Percentiles rank a stretch among this genome's conserved stretches.
phyloP scores from a whole-genome alignment of 2,888 invertebrate genomes.

The Epiblema foenella region DNA sequence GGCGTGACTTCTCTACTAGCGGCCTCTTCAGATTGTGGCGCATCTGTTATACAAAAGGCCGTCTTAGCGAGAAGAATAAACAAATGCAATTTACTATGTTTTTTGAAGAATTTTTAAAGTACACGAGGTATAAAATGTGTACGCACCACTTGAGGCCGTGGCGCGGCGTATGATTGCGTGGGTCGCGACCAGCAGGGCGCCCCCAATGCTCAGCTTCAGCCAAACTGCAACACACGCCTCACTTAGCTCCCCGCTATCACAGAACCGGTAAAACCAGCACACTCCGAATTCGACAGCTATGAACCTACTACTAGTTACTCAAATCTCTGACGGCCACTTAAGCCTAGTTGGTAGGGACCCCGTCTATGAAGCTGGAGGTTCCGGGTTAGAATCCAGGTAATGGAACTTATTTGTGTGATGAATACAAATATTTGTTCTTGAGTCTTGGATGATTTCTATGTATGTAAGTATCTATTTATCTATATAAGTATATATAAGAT shows the following conservation, averaged over 20 bases:
- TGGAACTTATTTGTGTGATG: no score
- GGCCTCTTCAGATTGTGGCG: slow-evolving; percentile 61
- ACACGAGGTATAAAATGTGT: slow-evolving; percentile 52
- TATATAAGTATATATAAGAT: no score
- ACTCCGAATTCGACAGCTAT: background rate
- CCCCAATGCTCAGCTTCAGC: slow-evolving; percentile 93
- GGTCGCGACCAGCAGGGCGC: slow-evolving; percentile 93
- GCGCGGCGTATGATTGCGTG: slow-evolving; percentile 92
- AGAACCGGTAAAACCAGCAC: background rate
- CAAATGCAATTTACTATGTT: background rate
- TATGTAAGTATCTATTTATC: no score
- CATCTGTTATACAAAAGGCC: slow-evolving; percentile 60
- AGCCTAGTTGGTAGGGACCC: no score
- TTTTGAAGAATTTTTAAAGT: background rate
- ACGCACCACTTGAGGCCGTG: slow-evolving; percentile 88
- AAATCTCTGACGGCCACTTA: background rate
- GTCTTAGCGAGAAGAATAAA: slow-evolving; percentile 35
- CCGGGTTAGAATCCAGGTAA: no score
- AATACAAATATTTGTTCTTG: no score
- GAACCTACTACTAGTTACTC: background rate
- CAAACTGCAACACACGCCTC: slow-evolving; percentile 90
- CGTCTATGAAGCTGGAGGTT: no score
- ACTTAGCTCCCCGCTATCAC: slow-evolving; percentile 48
- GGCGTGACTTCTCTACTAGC: slow-evolving; percentile 68
- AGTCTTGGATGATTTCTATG: no score